Percentiles rank a stretch among this genome's conserved stretches.
Evolutionary conservation across 2,113 vertebrate genomes (phyloP).

Genomic region (Pimephales promelas): DNA sequence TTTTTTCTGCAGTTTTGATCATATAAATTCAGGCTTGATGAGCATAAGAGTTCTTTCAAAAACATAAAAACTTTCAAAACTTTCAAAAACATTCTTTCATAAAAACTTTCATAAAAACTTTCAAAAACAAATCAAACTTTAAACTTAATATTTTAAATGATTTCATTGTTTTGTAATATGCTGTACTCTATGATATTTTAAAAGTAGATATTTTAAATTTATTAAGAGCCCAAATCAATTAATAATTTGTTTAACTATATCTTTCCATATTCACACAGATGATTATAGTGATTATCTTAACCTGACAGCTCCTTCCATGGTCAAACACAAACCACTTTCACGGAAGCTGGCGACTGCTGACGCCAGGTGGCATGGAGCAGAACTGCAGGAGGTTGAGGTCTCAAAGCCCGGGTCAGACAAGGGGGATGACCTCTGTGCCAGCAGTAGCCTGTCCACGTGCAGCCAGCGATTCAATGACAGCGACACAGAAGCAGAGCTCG

Average conservation of each 20-base stretch:
- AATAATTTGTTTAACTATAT: neutral
- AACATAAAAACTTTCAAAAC: neutral
- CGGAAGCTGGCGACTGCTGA: constrained; percentile 61
- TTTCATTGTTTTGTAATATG: neutral
- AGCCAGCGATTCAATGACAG: constrained; percentile 42
- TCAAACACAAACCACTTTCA: constrained; percentile 53
- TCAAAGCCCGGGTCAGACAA: constrained; percentile 63
- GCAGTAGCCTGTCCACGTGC: constrained; percentile 59
- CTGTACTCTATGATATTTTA: neutral
- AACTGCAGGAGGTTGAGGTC: constrained; percentile 64
- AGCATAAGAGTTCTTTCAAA: too few species aligned
- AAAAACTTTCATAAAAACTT: too few species aligned
- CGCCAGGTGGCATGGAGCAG: constrained; percentile 66
- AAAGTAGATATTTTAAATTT: neutral
- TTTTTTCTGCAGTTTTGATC: too few species aligned
- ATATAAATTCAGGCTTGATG: too few species aligned
- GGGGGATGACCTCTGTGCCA: constrained; percentile 62
- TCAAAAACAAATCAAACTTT: neutral
- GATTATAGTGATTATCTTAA: constrained; percentile 72
- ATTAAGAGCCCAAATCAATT: neutral
- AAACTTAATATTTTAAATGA: neutral
- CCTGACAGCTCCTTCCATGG: constrained; percentile 30
- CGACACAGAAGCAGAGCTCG: constrained; percentile 69
- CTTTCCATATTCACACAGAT: constrained; percentile 60
- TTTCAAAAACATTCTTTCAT: too few species aligned